Conservation (phyloP, 2,888 invertebrate genomes). For the Xestia xanthographa region DNA sequence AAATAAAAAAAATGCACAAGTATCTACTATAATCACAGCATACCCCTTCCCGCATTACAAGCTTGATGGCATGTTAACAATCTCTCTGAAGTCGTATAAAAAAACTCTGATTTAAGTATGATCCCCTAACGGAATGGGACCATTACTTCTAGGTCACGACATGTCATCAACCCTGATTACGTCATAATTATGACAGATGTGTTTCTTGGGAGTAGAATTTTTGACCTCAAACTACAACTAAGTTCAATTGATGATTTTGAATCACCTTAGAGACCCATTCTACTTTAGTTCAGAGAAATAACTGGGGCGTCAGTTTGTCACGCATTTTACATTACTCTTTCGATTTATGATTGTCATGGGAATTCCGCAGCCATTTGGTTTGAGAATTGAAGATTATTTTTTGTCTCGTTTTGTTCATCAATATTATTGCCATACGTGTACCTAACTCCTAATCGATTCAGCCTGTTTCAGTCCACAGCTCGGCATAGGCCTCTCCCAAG, state of each 20-base stretch:
- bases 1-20: not conserved
- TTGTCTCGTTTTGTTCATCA: not conserved
- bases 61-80: not conserved
- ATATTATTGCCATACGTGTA: not conserved
- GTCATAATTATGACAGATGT: constrained; percentile 18
- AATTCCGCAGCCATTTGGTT: constrained; percentile 11
- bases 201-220: constrained; percentile 7
- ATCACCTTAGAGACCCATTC: constrained; percentile 26
- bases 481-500: not conserved
- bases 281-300: not conserved
- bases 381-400: not conserved
- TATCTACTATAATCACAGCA: not conserved
- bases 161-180: constrained; percentile 4
- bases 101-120: constrained; percentile 8
- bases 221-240: not conserved
- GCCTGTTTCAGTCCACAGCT: not conserved
- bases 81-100: not conserved
- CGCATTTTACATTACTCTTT: constrained; percentile 38
- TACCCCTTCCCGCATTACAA: not conserved
- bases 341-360: constrained; percentile 26
- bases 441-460: not conserved
- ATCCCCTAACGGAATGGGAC: not conserved
- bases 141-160: not conserved
- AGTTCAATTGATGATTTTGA: constrained; percentile 14
- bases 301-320: constrained; percentile 8